Base-by-base conservation (phyloP, 2,888 invertebrate species). In the Heliconius cydno region DNA sequence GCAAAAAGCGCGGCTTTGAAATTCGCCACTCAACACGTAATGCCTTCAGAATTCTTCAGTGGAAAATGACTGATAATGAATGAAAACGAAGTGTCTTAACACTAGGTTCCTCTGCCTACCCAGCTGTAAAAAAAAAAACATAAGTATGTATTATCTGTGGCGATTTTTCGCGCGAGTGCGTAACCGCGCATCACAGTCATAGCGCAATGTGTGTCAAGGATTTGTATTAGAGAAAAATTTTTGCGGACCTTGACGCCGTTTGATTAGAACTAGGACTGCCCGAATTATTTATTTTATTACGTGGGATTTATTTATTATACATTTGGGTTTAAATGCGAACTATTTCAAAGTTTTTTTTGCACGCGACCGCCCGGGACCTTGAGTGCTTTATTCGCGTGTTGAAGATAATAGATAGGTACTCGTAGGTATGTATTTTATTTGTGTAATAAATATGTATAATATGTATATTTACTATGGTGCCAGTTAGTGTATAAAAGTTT, bases 231-330 rank as follows among this genome's bases (percentile, higher is more conserved):
- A 90, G 92, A 93, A 93, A 93, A 93, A 94, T 91, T 70, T 60
- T 93, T 85, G 92, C 92, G 84, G 86, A 92, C 93, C 93, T 93
- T 93, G 93, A 83, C 88, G 87, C 85, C 81, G 85, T 87, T 87
- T 90, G 90, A 91, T 92, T 90, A 92, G 91, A 92, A 90, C 90
- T 93, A 93, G 92, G 91, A 90, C 89, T 89, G 91, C 87, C 90
- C 88, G 91, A 88, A 80, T 89, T 91, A 89, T 91, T 92, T 90
- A 90, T 90, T 83, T 86, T 85, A 84, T 85, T 84, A 85, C 84
- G 86, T 86, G 84, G 86, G 85, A 80, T 82, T 83, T 82, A 82
- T 83, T 83, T 84, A 85, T 52, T 52, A 52, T 52, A 52, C 52
- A 52, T 85, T 83, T 83, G 41, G 79, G 74, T 78, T 82, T 81